Evolutionary conservation across 1,140 invertebrate species (phyloP).

Genomic region (Drosophila elegans): DNA sequence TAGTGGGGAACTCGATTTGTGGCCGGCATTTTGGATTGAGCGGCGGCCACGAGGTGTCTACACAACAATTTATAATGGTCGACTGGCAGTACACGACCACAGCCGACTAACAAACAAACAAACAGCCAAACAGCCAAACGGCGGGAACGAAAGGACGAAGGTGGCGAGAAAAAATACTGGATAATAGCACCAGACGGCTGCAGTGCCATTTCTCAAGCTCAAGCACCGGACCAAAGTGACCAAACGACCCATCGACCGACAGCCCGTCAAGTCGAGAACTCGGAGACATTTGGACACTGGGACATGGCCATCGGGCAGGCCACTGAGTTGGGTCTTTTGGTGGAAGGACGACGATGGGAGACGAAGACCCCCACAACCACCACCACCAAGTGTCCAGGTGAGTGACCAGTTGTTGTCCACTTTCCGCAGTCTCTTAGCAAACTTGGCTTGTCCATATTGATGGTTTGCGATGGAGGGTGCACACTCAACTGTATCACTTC

Average conservation of each 20-base stretch:
- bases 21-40: slow-evolving; percentile 38
- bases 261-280: slow-evolving; percentile 19
- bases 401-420: slow-evolving; percentile 54
- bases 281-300: slow-evolving; percentile 12
- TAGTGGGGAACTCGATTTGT: slow-evolving; percentile 10
- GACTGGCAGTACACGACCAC: slow-evolving; percentile 39
- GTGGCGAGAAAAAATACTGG: slow-evolving; percentile 38
- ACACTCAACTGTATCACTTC: slow-evolving; percentile 11
- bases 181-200: slow-evolving; percentile 54
- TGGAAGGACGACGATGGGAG: not conserved
- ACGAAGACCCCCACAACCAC: no score
- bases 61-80: slow-evolving; percentile 58
- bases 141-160: slow-evolving; percentile 18
- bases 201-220: slow-evolving; percentile 57
- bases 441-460: slow-evolving; percentile 16
- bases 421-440: slow-evolving; percentile 15
- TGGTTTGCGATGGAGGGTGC: slow-evolving; percentile 15
- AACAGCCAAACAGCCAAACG: slow-evolving; percentile 25
- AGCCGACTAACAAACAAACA: slow-evolving; percentile 32
- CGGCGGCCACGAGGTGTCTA: slow-evolving; percentile 47
- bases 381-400: slow-evolving; percentile 38
- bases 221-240: slow-evolving; percentile 34
- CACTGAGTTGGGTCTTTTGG: slow-evolving; percentile 5
- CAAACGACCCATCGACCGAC: slow-evolving; percentile 9
- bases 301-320: slow-evolving; percentile 13